A percentile compares a stretch with the other conserved stretches of the same genome.
phyloP scores from a whole-genome alignment of 35 echinoderm and acorn worm species.

The Ophiothrix spiculata region DNA sequence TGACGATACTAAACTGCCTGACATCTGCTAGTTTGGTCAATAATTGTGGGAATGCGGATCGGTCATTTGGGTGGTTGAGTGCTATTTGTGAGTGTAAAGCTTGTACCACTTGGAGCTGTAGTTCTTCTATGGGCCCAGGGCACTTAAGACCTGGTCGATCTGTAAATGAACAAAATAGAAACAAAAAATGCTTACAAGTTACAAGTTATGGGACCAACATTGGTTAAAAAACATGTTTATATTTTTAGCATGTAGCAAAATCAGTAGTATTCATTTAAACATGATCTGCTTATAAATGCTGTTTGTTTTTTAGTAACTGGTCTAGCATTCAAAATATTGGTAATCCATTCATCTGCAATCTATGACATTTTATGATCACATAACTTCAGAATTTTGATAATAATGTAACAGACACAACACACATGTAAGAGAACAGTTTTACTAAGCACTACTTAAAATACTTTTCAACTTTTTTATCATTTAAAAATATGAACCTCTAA shows the following conservation, averaged over 20 bases:
- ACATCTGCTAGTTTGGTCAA: constrained; percentile 87
- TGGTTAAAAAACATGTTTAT: neutral
- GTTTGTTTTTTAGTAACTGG: too few species aligned
- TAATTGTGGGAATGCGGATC: constrained; percentile 78
- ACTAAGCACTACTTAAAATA: neutral
- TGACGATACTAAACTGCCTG: constrained; percentile 90
- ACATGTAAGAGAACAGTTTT: neutral
- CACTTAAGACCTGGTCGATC: constrained; percentile 77
- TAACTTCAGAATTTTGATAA: neutral
- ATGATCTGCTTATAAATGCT: too few species aligned
- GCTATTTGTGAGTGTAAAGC: constrained; percentile 80
- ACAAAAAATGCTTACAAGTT: constrained; percentile 2
- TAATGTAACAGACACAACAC: neutral
- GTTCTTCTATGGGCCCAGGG: constrained; percentile 49
- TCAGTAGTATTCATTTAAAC: too few species aligned
- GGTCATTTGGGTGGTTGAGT: constrained; percentile 84
- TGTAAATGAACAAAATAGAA: too few species aligned
- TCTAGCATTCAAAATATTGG: too few species aligned
- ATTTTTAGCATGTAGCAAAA: too few species aligned
- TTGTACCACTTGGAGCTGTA: constrained; percentile 85
- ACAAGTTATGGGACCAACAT: neutral
- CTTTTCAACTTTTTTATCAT: too few species aligned
- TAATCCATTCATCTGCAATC: neutral
- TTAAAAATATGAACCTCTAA: too few species aligned
- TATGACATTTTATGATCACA: neutral